A percentile compares a stretch with the other conserved stretches of the same genome.
These are phyloP conservation scores for Phalacrocorax brasilianus DNA, from an alignment of 2,113 vertebrate species.

Conservation along the genomic window DNA sequence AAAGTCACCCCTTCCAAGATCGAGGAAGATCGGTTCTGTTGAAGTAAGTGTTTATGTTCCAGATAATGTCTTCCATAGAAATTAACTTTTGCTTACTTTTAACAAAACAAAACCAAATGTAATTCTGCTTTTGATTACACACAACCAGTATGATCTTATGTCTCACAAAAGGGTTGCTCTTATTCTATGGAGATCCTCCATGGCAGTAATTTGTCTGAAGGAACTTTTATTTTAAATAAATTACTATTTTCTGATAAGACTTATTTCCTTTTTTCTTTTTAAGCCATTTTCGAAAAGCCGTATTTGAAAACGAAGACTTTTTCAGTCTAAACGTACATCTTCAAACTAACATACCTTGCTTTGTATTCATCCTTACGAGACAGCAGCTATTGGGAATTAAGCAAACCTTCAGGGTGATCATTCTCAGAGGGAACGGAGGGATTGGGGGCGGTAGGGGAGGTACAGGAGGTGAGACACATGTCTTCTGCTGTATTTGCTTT, in stretches of 20 bases:
- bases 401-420: neutral
- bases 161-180: neutral
- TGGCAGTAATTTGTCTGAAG: neutral
- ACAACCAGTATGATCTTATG: neutral
- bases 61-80: neutral
- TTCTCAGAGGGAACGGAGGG: neutral
- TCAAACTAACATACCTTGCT: slow-evolving; percentile 5
- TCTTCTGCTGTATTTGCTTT: slow-evolving; percentile 22
- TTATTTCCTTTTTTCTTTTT: neutral
- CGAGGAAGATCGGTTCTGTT: slow-evolving; percentile 84
- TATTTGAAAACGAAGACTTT: neutral
- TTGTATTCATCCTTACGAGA: slow-evolving; percentile 9
- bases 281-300: neutral
- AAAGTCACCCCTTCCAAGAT: slow-evolving; percentile 85
- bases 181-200: neutral
- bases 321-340: neutral
- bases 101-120: neutral
- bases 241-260: neutral
- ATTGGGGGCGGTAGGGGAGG: neutral
- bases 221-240: neutral
- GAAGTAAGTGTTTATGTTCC: slow-evolving; percentile 81
- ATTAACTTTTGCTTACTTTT: slow-evolving; percentile 21
- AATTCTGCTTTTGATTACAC: neutral
- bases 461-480: neutral
- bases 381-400: neutral